These are phyloP conservation scores for Drosophila watanabei DNA, from an alignment of 1,140 invertebrate species.

Conservation along the genomic window DNA sequence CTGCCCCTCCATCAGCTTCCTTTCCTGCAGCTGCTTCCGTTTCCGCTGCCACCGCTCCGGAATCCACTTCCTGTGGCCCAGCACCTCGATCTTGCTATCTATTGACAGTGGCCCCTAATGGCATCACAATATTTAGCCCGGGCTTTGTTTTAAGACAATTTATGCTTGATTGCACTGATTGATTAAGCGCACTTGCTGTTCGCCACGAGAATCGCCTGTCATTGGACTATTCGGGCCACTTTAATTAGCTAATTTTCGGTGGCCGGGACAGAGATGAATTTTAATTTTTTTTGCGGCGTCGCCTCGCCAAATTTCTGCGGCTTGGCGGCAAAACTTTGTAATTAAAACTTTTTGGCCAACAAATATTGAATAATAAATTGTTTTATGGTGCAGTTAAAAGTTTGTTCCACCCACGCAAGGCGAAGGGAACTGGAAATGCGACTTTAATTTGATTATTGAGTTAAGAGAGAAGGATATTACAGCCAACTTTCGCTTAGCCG, in stretches of 20 bases:
- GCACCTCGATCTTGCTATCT: conserved; percentile 14
- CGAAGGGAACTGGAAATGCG: conserved; percentile 9
- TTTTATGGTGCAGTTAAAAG: conserved; percentile 61
- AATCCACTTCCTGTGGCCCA: conserved; percentile 23
- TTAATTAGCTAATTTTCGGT: conserved; percentile 59
- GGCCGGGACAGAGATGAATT: conserved; percentile 25
- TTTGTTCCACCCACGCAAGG: conserved; percentile 6
- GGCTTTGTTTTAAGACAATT: conserved; percentile 82
- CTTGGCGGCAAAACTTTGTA: conserved; percentile 56
- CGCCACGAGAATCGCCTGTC: conserved; percentile 26
- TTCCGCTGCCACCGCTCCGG: conserved; percentile 41
- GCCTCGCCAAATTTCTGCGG: conserved; percentile 19
- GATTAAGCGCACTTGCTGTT: conserved; percentile 76
- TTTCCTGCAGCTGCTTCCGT: conserved; percentile 59
- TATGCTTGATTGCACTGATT: conserved; percentile 83
- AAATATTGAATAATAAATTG: conserved; percentile 76
- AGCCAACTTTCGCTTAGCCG: conserved; percentile 27
- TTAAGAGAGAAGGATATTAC: conserved; percentile 1
- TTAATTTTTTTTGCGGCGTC: conserved; percentile 20
- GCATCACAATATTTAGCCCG: conserved; percentile 78
- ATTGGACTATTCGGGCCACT: conserved; percentile 35
- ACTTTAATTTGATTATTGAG: conserved; percentile 43
- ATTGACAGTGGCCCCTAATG: conserved; percentile 75
- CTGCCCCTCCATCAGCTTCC: neutral
- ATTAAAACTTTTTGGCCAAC: conserved; percentile 68